phyloP scores from a whole-genome alignment of 2,888 invertebrate species.

The Willowsia nigromaculata region DNA sequence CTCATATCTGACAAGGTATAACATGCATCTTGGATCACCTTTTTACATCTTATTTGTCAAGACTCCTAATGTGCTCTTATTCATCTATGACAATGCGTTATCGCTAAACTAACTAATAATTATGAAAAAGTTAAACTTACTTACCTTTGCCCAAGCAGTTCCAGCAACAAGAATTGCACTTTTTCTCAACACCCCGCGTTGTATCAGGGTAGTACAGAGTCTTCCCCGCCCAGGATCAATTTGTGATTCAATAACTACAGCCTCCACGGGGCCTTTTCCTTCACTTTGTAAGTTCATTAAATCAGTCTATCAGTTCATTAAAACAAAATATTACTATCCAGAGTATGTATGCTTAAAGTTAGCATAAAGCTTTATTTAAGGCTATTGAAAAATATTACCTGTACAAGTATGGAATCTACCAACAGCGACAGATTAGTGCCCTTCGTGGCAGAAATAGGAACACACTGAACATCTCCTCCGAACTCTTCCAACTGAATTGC shows the following conservation, averaged over 20 bases:
- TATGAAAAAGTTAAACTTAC: too few relatives aligned
- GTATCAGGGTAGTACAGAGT: conserved; percentile 90
- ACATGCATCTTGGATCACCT: too few relatives aligned
- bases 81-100: too few relatives aligned
- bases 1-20: too few relatives aligned
- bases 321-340: neutral
- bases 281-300: conserved; percentile 93
- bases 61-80: too few relatives aligned
- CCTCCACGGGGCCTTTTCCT: conserved; percentile 91
- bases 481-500: conserved; percentile 91
- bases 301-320: conserved; percentile 87
- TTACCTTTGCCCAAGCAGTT: conserved; percentile 88
- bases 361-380: neutral
- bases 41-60: too few relatives aligned
- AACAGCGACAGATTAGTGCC: conserved; percentile 88
- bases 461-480: conserved; percentile 95
- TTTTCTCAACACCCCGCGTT: conserved; percentile 90
- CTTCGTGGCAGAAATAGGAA: conserved; percentile 94
- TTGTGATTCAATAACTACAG: conserved; percentile 92
- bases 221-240: conserved; percentile 87
- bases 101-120: too few relatives aligned
- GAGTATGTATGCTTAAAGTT: neutral
- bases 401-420: conserved; percentile 88
- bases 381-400: conserved; percentile 79
- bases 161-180: conserved; percentile 92